These are phyloP conservation scores for Platysteira castanea DNA, from an alignment of 2,113 vertebrate genomes.

Conservation along the genomic window DNA sequence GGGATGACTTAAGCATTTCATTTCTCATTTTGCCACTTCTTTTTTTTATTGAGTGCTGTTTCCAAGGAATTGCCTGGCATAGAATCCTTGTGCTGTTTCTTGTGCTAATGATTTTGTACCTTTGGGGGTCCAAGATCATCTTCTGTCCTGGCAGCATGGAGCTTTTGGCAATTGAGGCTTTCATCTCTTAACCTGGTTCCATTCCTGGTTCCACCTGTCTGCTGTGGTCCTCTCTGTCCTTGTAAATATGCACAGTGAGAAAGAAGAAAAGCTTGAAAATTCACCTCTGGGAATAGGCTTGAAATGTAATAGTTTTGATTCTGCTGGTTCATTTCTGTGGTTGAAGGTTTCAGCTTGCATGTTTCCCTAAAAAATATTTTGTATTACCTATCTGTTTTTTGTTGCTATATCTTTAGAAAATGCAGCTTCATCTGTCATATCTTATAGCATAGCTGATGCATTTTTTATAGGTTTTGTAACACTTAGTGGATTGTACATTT, in stretches of 20 bases:
- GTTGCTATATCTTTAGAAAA: neutral
- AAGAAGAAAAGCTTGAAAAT: neutral
- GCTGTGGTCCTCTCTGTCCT: neutral
- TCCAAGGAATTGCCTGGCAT: neutral
- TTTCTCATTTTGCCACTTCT: neutral
- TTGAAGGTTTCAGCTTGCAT: neutral
- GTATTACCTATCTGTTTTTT: neutral
- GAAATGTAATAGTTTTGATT: neutral
- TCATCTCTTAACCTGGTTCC: neutral
- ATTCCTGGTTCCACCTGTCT: neutral
- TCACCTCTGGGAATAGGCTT: neutral
- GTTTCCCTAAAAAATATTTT: neutral
- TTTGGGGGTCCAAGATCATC: neutral
- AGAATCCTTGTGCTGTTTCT: neutral
- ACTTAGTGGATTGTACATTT: neutral
- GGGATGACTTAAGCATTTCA: neutral
- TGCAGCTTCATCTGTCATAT: neutral
- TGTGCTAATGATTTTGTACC: neutral
- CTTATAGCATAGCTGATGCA: neutral
- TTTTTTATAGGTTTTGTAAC: neutral
- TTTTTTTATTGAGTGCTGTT: neutral
- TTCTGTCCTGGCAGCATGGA: neutral
- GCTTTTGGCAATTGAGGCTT: neutral
- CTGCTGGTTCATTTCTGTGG: neutral
- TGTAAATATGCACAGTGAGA: neutral